Evolutionary conservation across 2,888 invertebrate species (phyloP).

Genomic region (Chloromyia formosa): DNA sequence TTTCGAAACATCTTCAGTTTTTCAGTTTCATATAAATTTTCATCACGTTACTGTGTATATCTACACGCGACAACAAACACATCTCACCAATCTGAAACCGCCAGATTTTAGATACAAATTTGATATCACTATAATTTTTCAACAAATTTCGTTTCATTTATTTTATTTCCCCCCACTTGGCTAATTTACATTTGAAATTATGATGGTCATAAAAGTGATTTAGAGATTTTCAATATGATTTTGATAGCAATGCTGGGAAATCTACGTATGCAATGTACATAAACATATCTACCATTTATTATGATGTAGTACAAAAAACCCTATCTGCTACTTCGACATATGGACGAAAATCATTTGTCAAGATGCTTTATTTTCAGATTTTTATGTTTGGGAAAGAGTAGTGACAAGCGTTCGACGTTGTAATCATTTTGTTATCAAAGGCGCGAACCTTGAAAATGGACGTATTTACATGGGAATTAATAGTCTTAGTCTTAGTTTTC

Average conservation of each 20-base stretch:
- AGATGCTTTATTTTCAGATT: background rate
- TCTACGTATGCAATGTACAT: background rate
- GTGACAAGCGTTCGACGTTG: background rate
- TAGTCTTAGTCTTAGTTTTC: background rate
- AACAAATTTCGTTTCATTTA: background rate
- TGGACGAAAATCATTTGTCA: background rate
- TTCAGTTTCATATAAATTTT: background rate
- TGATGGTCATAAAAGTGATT: conserved; percentile 39
- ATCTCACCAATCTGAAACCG: background rate
- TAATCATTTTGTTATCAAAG: conserved; percentile 18
- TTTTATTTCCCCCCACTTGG: background rate
- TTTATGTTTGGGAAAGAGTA: background rate
- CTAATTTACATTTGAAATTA: conserved; percentile 37
- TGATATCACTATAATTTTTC: conserved; percentile 2
- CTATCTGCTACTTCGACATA: too few relatives aligned
- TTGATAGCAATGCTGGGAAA: conserved; percentile 14
- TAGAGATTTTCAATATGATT: conserved; percentile 34
- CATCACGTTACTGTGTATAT: too few relatives aligned
- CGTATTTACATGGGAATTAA: conserved; percentile 24
- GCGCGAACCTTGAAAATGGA: conserved; percentile 20
- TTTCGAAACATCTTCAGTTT: conserved; percentile 8
- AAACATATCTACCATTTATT: too few relatives aligned
- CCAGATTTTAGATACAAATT: background rate
- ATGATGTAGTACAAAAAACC: too few relatives aligned
- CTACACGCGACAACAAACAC: too few relatives aligned